phyloP scores from a whole-genome alignment of 1,140 invertebrate genomes.

The Dreissena rostriformis region DNA sequence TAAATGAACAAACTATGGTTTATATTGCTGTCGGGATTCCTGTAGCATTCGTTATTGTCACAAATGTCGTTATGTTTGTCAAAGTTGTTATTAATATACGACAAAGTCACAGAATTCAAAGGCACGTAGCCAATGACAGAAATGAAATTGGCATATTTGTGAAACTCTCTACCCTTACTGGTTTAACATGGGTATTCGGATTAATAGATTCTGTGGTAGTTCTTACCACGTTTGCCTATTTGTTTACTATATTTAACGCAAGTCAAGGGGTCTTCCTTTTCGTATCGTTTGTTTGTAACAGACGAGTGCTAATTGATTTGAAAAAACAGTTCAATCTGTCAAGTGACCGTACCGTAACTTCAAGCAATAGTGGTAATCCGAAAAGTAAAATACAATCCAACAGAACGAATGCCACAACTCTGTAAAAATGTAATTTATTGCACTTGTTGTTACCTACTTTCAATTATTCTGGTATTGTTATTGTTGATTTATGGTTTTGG shows the following conservation, averaged over 20 bases:
- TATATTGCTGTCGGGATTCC: conserved; percentile 26
- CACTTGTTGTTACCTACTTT: no score
- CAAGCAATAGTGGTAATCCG: no score
- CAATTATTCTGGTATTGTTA: no score
- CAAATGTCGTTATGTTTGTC: conserved; percentile 32
- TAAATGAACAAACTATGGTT: conserved; percentile 6
- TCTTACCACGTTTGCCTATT: background rate
- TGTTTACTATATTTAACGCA: conserved; percentile 38
- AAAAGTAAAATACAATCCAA: no score
- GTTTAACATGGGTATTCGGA: conserved; percentile 40
- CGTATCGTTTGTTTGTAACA: conserved; percentile 33
- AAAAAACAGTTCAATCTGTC: background rate
- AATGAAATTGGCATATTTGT: conserved; percentile 42
- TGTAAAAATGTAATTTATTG: no score
- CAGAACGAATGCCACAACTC: no score
- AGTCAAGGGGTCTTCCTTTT: conserved; percentile 26
- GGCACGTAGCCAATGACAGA: conserved; percentile 11
- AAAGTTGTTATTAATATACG: conserved; percentile 17
- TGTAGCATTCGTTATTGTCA: conserved; percentile 8
- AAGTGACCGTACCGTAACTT: no score
- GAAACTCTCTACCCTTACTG: conserved; percentile 42
- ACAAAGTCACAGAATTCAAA: background rate
- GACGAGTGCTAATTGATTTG: background rate
- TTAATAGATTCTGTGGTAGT: conserved; percentile 15
- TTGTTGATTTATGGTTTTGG: no score